Base-by-base conservation (phyloP, 2,888 invertebrate species). In the Emmelina monodactyla region DNA sequence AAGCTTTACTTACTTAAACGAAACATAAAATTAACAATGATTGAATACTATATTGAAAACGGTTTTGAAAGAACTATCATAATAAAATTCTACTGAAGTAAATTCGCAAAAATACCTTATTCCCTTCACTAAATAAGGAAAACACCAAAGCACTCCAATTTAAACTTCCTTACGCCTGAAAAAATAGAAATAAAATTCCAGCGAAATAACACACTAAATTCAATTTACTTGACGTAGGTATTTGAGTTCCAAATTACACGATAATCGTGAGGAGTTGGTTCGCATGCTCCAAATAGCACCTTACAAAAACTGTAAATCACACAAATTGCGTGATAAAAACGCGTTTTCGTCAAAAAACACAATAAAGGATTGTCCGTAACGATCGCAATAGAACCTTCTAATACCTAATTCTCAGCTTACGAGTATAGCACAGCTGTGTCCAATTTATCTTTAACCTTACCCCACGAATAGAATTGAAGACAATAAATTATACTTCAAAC, bases 401-500 rank as follows among this genome's bases (percentile, higher is more conserved):
- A 67, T 69, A 67, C 69, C 68, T 68, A 73, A 76, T 72, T 66
- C 68, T 53, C 40, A 59, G 68, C 70, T 75, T 70, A 71, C 64
- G 66, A 62, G 65, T 62, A 62, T 57, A 64, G 58, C 73, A 58
- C 78, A 79, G 73, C 76, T 78, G 78, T 55, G 71, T 53, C 63
- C 56, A 55, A 62, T 62, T 60, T 62, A 62, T 62, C 47, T 72
- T 70, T 73, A 78, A 79, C 78, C 78, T 79, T 78, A 76, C 68
- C 57, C 57, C 57, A 55, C 64, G 63, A 62, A 68, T 73, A 60
- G 72, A 76, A 79, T 76, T 75, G 78, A 76, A 75, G 64, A 72
- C 72, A 62, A 75, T 79, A 76, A 76, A 73, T 79, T 75, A 76
- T 76, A 75, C 75, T 75, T 73, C 69, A 72, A 72, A 67, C 71